Evolutionary conservation across 2,113 vertebrate genomes (phyloP), one percentile per base, ranked within the genome.

Genomic region (Chaenogobius annularis): DNA sequence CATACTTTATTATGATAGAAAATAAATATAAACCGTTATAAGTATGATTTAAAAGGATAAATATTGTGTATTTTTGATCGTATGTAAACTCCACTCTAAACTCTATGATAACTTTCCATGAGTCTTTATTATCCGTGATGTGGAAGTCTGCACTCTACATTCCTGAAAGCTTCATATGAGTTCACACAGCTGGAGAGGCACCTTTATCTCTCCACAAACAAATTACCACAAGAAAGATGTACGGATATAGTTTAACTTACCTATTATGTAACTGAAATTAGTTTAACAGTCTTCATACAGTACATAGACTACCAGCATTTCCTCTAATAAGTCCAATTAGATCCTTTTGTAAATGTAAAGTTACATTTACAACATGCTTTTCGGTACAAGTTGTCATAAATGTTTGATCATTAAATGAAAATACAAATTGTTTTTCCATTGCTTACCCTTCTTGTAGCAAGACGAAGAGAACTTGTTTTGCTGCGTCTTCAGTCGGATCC

Each of bases 391-490:
- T 40, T 40, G 26, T 31, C 26, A 31, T 31, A 31, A 40, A 40
- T 40, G 8, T 40, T 40, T 40, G 37, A 40, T 40, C 2, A 40
- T 6, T 40, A 40, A 40, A 40, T 40, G 37, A 7, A 35, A 40
- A 40, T 40, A 40, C 26, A 31, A 31, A 31, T 31, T 31, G 26
- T 6, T 40, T 40, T 40, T 40, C 44, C 12, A 54, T n/a, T 2
- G 93, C 96, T 92, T 61, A 98, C 98, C 98, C 96, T 78, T 96
- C 95, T 81, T 95, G 95, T 72, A 99, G 94, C 83, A 95, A 98
- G 84, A 94, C 94, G 84, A 95, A 96, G 74, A 99, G 94, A 50
- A 97, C 95, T 78, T 95, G 95, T 88, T 96, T 96, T 75, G 96
- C 94, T 0, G 94, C 94, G 81, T 97, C 96, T 88, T 98, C 96